A percentile compares a stretch with the other conserved stretches of the same genome.
These are phyloP conservation scores for Sterna hirundo DNA, from an alignment of 2,113 vertebrate species.

Conservation along the genomic window DNA sequence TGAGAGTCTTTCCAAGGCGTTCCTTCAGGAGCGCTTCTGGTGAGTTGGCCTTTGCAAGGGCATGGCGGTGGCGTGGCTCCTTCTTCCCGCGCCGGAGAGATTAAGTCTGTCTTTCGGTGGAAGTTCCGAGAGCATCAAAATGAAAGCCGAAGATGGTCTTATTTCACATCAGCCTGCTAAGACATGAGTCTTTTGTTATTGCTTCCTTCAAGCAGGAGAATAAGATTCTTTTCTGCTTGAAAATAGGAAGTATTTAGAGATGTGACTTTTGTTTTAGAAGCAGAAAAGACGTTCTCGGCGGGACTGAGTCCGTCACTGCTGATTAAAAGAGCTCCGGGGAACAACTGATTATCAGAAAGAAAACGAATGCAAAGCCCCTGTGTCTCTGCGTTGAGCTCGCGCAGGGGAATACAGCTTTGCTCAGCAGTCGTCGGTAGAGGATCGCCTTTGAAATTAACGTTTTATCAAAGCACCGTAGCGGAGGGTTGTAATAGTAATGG, in stretches of 20 bases:
- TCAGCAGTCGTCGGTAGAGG: not conserved
- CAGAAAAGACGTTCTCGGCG: not conserved
- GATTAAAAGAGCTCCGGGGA: not conserved
- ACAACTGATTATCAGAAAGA: not conserved
- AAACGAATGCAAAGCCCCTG: not conserved
- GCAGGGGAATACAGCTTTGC: not conserved
- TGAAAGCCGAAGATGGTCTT: not conserved
- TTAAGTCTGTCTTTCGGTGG: not conserved
- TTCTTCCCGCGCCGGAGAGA: not conserved
- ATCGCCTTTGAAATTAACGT: not conserved
- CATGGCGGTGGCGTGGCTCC: not conserved
- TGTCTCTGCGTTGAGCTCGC: not conserved
- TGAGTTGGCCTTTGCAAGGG: not conserved
- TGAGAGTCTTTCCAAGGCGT: slow-evolving; percentile 1
- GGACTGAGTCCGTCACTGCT: not conserved
- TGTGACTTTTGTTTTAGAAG: not conserved
- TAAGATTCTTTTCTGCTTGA: not conserved
- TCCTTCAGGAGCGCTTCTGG: not conserved
- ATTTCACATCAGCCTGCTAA: not conserved
- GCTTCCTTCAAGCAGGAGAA: not conserved
- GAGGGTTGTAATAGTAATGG: not conserved
- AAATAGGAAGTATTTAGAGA: not conserved
- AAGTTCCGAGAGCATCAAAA: not conserved
- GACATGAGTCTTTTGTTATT: not conserved
- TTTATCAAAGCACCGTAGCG: not conserved